Evolutionary conservation across 1,140 invertebrate genomes (phyloP).

Genomic region (Macrobrachium nipponense): DNA sequence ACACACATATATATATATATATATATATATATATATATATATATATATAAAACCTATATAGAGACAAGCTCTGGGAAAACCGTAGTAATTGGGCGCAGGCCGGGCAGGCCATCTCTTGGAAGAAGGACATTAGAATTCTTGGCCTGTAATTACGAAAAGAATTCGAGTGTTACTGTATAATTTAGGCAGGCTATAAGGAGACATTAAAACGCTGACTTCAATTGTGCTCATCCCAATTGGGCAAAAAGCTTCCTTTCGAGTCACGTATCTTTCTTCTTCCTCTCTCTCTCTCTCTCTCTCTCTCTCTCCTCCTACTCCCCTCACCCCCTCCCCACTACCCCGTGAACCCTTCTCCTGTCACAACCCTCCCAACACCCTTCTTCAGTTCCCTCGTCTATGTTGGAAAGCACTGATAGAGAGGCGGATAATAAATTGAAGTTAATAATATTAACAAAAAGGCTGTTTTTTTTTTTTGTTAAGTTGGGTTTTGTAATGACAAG

Average conservation of each 20-base stretch:
- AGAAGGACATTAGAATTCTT: slow-evolving; percentile 6
- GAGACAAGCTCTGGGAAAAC: too few relatives aligned
- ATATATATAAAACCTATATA: too few relatives aligned
- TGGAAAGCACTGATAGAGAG: too few relatives aligned
- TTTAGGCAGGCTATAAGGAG: slow-evolving; percentile 28
- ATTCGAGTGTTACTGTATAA: slow-evolving; percentile 7
- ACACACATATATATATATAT: too few relatives aligned
- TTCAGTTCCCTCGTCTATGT: not conserved
- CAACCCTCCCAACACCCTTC: not conserved
- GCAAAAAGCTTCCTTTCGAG: slow-evolving; percentile 23
- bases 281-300: slow-evolving; percentile 1
- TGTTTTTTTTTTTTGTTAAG: too few relatives aligned
- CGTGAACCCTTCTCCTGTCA: not conserved
- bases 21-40: too few relatives aligned
- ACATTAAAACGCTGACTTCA: slow-evolving; percentile 34
- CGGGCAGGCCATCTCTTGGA: too few relatives aligned
- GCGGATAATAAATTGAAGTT: too few relatives aligned
- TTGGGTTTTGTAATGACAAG: too few relatives aligned
- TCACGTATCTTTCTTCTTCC: slow-evolving; percentile 25
- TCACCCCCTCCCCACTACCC: not conserved
- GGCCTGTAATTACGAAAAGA: slow-evolving; percentile 12
- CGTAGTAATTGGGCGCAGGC: too few relatives aligned
- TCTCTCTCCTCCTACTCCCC: not conserved
- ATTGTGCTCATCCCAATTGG: slow-evolving; percentile 27
- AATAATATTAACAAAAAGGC: too few relatives aligned